These are phyloP conservation scores for Ectropis grisescens DNA, from an alignment of 1,140 invertebrate genomes.

Conservation along the genomic window DNA sequence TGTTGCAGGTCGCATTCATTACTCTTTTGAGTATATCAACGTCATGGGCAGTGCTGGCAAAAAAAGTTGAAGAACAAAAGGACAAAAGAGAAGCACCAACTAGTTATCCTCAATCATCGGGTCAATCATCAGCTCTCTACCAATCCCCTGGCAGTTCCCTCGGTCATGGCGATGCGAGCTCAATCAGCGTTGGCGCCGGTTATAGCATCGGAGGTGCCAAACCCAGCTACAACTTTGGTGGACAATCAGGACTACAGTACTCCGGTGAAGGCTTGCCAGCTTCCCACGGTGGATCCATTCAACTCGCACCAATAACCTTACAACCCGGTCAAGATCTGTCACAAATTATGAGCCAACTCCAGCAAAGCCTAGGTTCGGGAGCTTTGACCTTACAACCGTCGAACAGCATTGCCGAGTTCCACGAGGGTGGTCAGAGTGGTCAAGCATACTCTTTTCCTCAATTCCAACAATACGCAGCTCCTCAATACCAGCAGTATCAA, in stretches of 20 bases:
- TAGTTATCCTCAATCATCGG: constrained; percentile 22
- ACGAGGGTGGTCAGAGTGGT: constrained; percentile 20
- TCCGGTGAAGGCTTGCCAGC: constrained; percentile 32
- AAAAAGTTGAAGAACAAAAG: constrained; percentile 39
- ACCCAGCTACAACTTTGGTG: constrained; percentile 36
- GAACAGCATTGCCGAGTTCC: constrained; percentile 14
- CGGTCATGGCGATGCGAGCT: constrained; percentile 40
- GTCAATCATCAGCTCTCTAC: constrained; percentile 17
- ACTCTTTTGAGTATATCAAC: constrained; percentile 36
- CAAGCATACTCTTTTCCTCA: constrained; percentile 31
- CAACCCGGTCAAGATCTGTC: constrained; percentile 45
- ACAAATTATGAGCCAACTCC: constrained; percentile 54
- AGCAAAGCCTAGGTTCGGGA: constrained; percentile 41
- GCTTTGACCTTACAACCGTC: constrained; percentile 32
- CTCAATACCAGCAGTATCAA: constrained; percentile 33
- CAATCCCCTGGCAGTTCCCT: constrained; percentile 24
- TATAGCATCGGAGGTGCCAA: constrained; percentile 57
- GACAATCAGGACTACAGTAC: constrained; percentile 36
- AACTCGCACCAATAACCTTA: constrained; percentile 46
- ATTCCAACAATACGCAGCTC: constrained; percentile 25
- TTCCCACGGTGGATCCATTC: constrained; percentile 34
- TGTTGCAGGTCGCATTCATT: constrained; percentile 44
- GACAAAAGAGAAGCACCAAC: constrained; percentile 48
- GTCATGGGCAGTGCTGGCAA: constrained; percentile 40
- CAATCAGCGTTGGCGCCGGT: constrained; percentile 55